phyloP scores from a whole-genome alignment of 2,113 vertebrate species.

The Potamarius usumacintae region DNA sequence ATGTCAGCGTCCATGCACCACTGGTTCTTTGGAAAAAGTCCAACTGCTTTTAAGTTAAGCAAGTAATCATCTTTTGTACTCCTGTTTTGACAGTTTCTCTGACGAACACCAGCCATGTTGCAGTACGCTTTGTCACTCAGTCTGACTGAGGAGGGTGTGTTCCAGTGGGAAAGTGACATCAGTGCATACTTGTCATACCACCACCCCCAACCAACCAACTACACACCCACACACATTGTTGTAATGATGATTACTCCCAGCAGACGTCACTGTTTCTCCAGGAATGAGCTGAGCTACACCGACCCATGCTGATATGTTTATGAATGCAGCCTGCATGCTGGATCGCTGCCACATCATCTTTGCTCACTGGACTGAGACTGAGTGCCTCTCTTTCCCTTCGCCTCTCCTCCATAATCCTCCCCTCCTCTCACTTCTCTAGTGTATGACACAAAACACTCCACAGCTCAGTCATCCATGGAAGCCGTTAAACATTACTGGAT shows the following conservation, averaged over 20 bases:
- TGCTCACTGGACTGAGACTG: conserved; percentile 19
- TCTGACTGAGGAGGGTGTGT: no score
- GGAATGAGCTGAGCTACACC: background rate
- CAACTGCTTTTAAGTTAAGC: no score
- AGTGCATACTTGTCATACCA: no score
- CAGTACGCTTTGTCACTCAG: no score
- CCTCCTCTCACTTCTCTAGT: background rate
- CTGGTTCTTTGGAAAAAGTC: no score
- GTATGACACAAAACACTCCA: background rate
- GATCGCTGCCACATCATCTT: conserved; percentile 1
- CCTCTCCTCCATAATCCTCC: background rate
- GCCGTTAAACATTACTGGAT: background rate
- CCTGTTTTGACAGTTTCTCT: no score
- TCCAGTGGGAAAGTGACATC: no score
- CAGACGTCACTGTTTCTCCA: conserved; percentile 16
- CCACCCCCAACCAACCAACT: no score
- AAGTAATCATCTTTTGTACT: no score
- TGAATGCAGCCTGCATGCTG: background rate
- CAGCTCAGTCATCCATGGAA: background rate
- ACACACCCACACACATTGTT: no score
- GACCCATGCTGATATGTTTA: background rate
- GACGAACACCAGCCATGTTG: no score
- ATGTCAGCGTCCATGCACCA: no score
- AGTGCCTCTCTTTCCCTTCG: background rate
- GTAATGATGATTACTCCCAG: background rate